Percentiles rank a stretch among this genome's conserved stretches.
phyloP scores from a whole-genome alignment of 1,140 invertebrate species.

The Helicoverpa zea region DNA sequence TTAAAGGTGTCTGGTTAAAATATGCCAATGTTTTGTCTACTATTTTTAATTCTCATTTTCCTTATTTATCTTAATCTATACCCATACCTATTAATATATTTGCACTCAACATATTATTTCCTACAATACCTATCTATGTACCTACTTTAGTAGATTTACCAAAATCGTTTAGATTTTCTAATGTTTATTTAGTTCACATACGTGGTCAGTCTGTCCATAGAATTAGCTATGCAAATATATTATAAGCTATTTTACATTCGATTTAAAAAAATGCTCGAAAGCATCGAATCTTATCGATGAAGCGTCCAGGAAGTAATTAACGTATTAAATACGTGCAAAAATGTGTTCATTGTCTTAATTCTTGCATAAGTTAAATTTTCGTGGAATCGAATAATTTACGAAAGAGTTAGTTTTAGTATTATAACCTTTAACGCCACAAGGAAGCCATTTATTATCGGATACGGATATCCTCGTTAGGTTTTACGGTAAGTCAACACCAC shows the following conservation, averaged over 20 bases:
- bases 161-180: background rate
- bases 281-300: slow-evolving; percentile 8
- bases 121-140: no score
- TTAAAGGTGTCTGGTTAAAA: no score
- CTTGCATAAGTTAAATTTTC: background rate
- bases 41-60: no score
- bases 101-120: no score
- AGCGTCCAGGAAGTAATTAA: background rate
- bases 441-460: slow-evolving; percentile 31
- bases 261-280: background rate
- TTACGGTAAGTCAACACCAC: slow-evolving; percentile 20
- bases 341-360: background rate
- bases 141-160: background rate
- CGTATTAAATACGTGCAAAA: background rate
- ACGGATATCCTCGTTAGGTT: slow-evolving; percentile 37
- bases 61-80: no score
- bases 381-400: background rate
- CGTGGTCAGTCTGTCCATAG: background rate
- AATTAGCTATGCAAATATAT: background rate
- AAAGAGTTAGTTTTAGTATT: background rate
- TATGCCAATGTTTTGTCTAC: no score
- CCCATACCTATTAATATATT: no score
- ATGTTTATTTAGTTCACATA: background rate
- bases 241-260: background rate
- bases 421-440: background rate